These are phyloP conservation scores for Setipinna tenuifilis DNA, from an alignment of 2,797 vertebrate genomes.

Conservation along the genomic window DNA sequence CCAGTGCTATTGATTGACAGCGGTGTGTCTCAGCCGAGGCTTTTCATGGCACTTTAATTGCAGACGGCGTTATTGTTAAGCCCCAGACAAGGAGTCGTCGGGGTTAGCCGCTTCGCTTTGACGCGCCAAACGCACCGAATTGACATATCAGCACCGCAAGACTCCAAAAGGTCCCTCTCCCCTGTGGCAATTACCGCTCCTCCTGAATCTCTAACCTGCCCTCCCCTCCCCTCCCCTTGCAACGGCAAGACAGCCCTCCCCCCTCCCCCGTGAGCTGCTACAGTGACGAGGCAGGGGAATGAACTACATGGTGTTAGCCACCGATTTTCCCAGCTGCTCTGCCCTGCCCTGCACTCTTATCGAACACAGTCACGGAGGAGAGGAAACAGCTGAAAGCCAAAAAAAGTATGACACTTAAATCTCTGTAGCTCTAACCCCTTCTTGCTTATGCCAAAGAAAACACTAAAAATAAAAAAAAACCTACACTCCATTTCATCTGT, in stretches of 20 bases:
- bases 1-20: slow-evolving; percentile 38
- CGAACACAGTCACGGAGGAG: slow-evolving; percentile 4
- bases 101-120: slow-evolving; percentile 37
- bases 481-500: background rate
- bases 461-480: background rate
- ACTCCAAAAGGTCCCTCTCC: slow-evolving; percentile 21
- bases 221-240: slow-evolving; percentile 6
- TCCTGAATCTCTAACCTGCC: slow-evolving; percentile 42
- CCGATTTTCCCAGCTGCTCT: slow-evolving; percentile 26
- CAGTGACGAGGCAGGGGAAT: slow-evolving; percentile 34
- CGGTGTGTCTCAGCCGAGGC: slow-evolving; percentile 6
- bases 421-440: background rate
- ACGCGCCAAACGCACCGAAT: slow-evolving; percentile 27
- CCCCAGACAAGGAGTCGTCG: slow-evolving; percentile 15
- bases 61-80: slow-evolving; percentile 34
- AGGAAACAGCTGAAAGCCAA: background rate
- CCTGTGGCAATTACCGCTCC: slow-evolving; percentile 44
- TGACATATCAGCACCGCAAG: background rate
- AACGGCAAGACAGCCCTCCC: slow-evolving; percentile 13
- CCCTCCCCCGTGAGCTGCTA: background rate
- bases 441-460: background rate
- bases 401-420: background rate
- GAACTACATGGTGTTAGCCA: slow-evolving; percentile 33
- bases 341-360: background rate
- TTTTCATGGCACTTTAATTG: slow-evolving; percentile 37